phyloP scores from a whole-genome alignment of 2,113 vertebrate species.

The Setophaga kirtlandii region DNA sequence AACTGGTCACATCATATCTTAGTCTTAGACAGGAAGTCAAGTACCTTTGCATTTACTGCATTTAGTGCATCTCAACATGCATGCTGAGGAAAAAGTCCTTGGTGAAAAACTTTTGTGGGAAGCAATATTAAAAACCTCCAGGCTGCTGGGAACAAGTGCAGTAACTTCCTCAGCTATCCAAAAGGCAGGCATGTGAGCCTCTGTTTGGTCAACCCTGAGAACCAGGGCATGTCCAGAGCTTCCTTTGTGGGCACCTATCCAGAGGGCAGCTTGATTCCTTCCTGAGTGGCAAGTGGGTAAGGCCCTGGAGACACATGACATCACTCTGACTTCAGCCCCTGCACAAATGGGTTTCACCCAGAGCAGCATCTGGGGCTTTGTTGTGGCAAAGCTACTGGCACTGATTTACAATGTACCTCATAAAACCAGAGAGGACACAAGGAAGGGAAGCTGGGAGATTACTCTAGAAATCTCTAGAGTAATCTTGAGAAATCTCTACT shows the following conservation, averaged over 20 bases:
- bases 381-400: not conserved
- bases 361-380: not conserved
- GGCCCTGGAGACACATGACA: not conserved
- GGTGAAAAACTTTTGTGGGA: not conserved
- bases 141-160: not conserved
- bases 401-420: not conserved
- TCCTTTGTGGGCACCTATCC: not conserved
- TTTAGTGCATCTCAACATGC: accelerated
- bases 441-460: not conserved
- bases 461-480: not conserved
- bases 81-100: not conserved
- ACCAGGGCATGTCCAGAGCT: not conserved
- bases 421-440: not conserved
- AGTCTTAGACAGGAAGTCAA: not conserved
- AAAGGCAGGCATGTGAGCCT: not conserved
- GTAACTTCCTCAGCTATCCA: not conserved
- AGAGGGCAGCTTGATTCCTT: not conserved
- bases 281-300: not conserved
- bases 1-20: not conserved
- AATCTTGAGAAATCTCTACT: not conserved
- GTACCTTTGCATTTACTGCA: not conserved
- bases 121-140: not conserved
- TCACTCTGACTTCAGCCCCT: not conserved
- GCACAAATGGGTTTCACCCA: not conserved
- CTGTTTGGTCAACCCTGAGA: not conserved